These are phyloP conservation scores for Ennomos fuscantarius DNA, from an alignment of 2,888 invertebrate genomes.

Conservation along the genomic window DNA sequence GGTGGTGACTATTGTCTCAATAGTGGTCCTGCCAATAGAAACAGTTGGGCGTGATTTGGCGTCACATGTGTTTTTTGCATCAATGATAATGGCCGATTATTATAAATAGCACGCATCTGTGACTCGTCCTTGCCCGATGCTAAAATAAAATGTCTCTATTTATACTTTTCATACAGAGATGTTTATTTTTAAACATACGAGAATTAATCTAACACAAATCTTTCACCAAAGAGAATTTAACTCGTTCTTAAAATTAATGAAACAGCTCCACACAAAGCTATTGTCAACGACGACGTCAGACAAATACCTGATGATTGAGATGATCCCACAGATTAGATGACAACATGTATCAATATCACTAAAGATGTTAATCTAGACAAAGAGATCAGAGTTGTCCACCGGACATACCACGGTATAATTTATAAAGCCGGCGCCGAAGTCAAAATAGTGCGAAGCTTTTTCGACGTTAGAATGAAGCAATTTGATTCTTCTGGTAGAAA, in stretches of 20 bases:
- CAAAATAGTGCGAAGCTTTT: slow-evolving; percentile 68
- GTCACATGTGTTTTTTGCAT: slow-evolving; percentile 29
- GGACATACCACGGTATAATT: slow-evolving; percentile 80
- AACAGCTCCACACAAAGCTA: slow-evolving; percentile 59
- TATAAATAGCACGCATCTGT: slow-evolving; percentile 61
- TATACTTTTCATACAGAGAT: slow-evolving; percentile 26
- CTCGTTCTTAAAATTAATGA: slow-evolving; percentile 23
- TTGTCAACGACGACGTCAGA: slow-evolving; percentile 51
- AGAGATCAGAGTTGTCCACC: slow-evolving; percentile 72
- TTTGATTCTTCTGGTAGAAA: slow-evolving; percentile 55
- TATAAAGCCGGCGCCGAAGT: slow-evolving; percentile 73
- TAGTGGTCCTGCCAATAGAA: slow-evolving; percentile 69
- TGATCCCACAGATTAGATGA: slow-evolving; percentile 56
- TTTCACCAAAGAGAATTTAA: slow-evolving; percentile 35
- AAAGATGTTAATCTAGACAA: slow-evolving; percentile 66
- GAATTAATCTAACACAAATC: slow-evolving; percentile 37
- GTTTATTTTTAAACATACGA: slow-evolving; percentile 20
- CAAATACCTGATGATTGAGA: slow-evolving; percentile 52
- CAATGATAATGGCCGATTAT: slow-evolving; percentile 42
- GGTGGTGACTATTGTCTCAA: slow-evolving; percentile 64
- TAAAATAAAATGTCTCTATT: slow-evolving; percentile 37
- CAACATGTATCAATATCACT: slow-evolving; percentile 65
- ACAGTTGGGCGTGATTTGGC: slow-evolving; percentile 70
- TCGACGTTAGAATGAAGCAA: slow-evolving; percentile 49
- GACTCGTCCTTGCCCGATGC: slow-evolving; percentile 55